phyloP scores from a whole-genome alignment of 1,140 invertebrate genomes.

The Heliothis subflexa region DNA sequence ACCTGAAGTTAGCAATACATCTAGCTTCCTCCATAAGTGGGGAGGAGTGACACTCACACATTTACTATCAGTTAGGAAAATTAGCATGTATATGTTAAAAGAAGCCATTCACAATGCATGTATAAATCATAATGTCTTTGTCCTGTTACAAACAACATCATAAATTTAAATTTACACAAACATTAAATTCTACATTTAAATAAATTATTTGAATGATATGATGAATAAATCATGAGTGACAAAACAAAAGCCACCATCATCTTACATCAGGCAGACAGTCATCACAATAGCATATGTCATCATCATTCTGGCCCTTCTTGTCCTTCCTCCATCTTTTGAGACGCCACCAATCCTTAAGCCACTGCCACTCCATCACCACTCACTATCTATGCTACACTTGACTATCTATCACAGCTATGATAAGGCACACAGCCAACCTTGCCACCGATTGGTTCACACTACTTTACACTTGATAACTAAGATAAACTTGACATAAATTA shows the following conservation, averaged over 20 bases:
- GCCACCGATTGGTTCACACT: conserved; percentile 69
- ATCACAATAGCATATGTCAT: conserved; percentile 91
- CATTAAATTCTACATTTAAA: conserved; percentile 26
- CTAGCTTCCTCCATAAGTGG: conserved; percentile 4
- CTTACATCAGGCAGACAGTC: conserved; percentile 89
- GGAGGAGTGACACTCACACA: not conserved
- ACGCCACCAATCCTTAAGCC: conserved; percentile 92
- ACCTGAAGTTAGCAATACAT: conserved; percentile 10
- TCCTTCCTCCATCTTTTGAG: conserved; percentile 89
- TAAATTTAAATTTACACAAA: conserved; percentile 33
- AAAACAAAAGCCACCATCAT: conserved; percentile 45
- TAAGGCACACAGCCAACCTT: conserved; percentile 62
- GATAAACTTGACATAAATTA: conserved; percentile 82
- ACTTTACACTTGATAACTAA: conserved; percentile 74
- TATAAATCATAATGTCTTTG: conserved; percentile 23
- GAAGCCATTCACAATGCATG: conserved; percentile 21
- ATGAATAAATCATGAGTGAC: conserved; percentile 14
- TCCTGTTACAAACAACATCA: conserved; percentile 11
- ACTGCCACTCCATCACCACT: conserved; percentile 90
- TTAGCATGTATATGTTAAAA: conserved; percentile 2
- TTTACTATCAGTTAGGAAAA: conserved; percentile 4
- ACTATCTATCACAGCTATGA: conserved; percentile 60
- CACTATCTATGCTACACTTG: conserved; percentile 67
- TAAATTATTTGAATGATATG: conserved; percentile 29
- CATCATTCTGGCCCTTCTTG: conserved; percentile 86